Percentiles rank a stretch among this genome's conserved stretches.
Conservation (phyloP, 2,113 vertebrate genomes). For the Serinus canaria region DNA sequence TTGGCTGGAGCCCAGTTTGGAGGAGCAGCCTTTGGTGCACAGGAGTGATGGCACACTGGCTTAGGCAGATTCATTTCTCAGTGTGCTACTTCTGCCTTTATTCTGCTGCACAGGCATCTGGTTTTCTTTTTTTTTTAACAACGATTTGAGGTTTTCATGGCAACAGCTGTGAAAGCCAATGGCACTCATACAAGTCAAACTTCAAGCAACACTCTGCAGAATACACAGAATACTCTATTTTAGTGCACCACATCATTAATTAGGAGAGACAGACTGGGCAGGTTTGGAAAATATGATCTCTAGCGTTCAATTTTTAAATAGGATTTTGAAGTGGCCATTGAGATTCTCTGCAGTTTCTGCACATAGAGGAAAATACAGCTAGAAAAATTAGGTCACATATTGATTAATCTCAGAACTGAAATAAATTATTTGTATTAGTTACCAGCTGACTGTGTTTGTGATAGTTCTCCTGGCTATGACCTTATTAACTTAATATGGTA, state of each 20-base stretch:
- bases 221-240: conserved; percentile 23
- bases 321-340: background rate
- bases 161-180: conserved; percentile 17
- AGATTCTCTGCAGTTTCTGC: conserved; percentile 13
- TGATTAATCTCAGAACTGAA: conserved; percentile 18
- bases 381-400: conserved; percentile 10
- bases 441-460: background rate
- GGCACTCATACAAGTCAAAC: conserved; percentile 47
- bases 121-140: background rate
- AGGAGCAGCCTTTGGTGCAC: background rate
- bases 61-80: background rate
- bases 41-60: background rate
- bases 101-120: background rate
- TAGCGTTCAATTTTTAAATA: conserved; percentile 12
- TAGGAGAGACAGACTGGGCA: conserved; percentile 36
- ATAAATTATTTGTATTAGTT: conserved; percentile 34
- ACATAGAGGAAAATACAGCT: background rate
- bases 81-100: background rate
- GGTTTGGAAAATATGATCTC: conserved; percentile 53
- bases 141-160: conserved; percentile 34
- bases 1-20: background rate
- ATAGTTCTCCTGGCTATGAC: background rate
- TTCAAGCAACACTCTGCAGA: conserved; percentile 50
- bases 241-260: conserved; percentile 43
- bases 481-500: conserved; percentile 3